Evolutionary conservation across 1,140 invertebrate species (phyloP), one percentile per base, ranked within the genome.

Genomic region (Trichonephila clavipes): DNA sequence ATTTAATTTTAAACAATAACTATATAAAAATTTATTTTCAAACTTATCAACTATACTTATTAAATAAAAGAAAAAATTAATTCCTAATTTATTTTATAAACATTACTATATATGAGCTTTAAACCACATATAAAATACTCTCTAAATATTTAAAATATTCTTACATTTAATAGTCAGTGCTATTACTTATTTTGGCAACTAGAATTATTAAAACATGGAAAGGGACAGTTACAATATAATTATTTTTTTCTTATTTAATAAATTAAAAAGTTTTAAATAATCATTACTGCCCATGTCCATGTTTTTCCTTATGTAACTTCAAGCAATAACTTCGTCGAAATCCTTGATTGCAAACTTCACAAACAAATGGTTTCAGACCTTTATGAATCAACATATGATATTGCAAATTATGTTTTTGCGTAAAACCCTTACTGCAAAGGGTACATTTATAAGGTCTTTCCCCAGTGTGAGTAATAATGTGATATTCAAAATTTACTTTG

Each of bases 401-500:
- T 95, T 99, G 99, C 64, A 99, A 96, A 95, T 99, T 98, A 95
- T 99, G 98, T 95, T 99, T 98, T 24, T 99, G 97, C 1, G 99
- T 99, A 95, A 99, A 99, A 18, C 98, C 97, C 95, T 99, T 98
- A 94, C 98, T 97, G 95, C 99, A 99, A 95, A 98, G 97, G 12
- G 97, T 97, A 95, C 99, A 99, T 95, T 99, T 98, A 96, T 99
- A 99, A 0, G 99, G 99, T 95, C 99, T 98, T 95, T 99, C 98
- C 0, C 99, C 99, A 0, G 99, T 99, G 95, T 99, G 99, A 0
- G 98, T 99, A 89, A 98, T 97, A 94, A 99, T 98, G 96, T 99
- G 99, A 95, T 99, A 99, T 95, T 99, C 98, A 58, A 99, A 96
- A 1, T 99, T 98, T 95, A 99, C 98, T 95, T 99, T 99, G 96